Evolutionary conservation across 2,888 invertebrate species (phyloP).

Genomic region (Amblyjoppa proteus): DNA sequence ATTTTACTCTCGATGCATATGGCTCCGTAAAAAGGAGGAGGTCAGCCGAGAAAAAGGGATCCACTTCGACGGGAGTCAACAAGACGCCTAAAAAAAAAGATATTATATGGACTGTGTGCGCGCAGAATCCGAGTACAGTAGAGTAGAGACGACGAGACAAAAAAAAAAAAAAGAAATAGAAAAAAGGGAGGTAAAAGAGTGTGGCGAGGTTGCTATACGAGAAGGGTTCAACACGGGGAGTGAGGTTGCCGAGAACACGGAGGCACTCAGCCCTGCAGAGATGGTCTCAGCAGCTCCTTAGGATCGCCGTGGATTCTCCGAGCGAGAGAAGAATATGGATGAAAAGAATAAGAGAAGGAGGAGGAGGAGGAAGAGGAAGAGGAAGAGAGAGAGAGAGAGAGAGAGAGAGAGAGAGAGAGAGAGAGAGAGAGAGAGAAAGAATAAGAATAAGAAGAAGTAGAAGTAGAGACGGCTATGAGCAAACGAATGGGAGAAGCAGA

Average conservation of each 20-base stretch:
- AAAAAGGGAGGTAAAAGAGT: conserved; percentile 30
- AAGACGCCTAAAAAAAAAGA: conserved; percentile 12
- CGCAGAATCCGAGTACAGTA: conserved; percentile 12
- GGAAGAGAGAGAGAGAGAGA: too few relatives aligned
- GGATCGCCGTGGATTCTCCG: conserved; percentile 8
- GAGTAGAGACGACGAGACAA: conserved; percentile 10
- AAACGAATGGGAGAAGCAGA: conserved; percentile 10
- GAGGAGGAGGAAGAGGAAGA: background rate
- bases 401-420: background rate
- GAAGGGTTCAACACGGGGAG: conserved; percentile 5
- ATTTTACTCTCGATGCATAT: background rate
- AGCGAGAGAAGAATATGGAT: conserved; percentile 4
- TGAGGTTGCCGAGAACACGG: conserved; percentile 32
- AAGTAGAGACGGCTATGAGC: background rate
- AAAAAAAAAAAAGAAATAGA: background rate
- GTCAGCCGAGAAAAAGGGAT: background rate
- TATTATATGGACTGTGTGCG: background rate
- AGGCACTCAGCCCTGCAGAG: conserved; percentile 21
- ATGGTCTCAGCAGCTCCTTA: conserved; percentile 25
- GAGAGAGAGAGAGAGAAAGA: background rate
- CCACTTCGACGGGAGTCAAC: conserved; percentile 5
- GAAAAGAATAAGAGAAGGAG: background rate
- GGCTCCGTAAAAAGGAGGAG: background rate
- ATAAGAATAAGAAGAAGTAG: too few relatives aligned
- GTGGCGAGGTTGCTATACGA: conserved; percentile 25